These are phyloP conservation scores for Eilema sororculum DNA, from an alignment of 2,888 invertebrate genomes.

Conservation along the genomic window DNA sequence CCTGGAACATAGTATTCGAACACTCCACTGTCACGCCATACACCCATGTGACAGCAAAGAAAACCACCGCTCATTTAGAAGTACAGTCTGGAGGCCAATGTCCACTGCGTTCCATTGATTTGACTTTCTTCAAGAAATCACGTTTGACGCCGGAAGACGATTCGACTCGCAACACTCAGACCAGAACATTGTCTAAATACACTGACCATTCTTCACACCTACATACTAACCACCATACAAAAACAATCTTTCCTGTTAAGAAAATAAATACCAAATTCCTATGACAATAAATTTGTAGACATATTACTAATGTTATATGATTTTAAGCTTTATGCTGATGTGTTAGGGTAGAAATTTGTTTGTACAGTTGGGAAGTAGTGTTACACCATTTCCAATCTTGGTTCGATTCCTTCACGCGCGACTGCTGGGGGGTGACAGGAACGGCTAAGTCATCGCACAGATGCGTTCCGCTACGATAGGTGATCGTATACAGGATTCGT, in stretches of 20 bases:
- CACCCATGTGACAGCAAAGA: neutral
- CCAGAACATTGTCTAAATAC: constrained; percentile 73
- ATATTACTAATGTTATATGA: neutral
- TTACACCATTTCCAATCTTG: constrained; percentile 69
- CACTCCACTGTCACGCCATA: constrained; percentile 1
- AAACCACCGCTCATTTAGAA: constrained; percentile 20
- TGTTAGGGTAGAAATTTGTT: constrained; percentile 32
- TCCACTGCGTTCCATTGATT: constrained; percentile 83
- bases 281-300: neutral
- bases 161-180: constrained; percentile 79
- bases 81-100: constrained; percentile 81
- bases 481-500: constrained; percentile 59
- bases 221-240: constrained; percentile 30
- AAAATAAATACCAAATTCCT: neutral
- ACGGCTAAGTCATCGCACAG: constrained; percentile 76
- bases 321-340: constrained; percentile 32
- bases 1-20: neutral
- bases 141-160: constrained; percentile 85
- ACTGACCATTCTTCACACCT: constrained; percentile 63
- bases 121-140: constrained; percentile 85
- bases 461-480: constrained; percentile 81
- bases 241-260: constrained; percentile 44
- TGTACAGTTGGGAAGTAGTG: constrained; percentile 44
- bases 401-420: constrained; percentile 74
- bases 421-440: constrained; percentile 67